Conservation (phyloP, 1,140 invertebrate genomes). For the Metopolophium dirhodum region DNA sequence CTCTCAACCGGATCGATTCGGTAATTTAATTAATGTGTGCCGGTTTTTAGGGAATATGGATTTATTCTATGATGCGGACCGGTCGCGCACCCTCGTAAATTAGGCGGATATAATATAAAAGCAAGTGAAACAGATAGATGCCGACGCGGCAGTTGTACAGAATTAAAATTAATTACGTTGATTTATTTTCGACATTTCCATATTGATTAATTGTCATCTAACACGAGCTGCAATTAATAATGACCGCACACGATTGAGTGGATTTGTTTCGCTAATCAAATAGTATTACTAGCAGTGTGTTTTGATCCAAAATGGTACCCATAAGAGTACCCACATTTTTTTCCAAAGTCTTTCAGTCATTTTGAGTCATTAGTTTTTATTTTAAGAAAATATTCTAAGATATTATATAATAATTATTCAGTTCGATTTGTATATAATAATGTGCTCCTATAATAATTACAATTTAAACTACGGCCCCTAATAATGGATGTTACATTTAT, state of each 20-base stretch:
- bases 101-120: constrained; percentile 4
- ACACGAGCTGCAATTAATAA: not conserved
- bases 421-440: not conserved
- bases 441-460: not conserved
- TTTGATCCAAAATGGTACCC: not conserved
- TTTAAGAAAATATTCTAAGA: not conserved
- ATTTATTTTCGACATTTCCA: constrained; percentile 3
- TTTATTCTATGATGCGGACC: constrained; percentile 7
- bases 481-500: too few species aligned
- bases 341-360: not conserved
- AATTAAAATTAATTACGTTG: constrained; percentile 12
- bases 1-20: not conserved
- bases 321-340: not conserved
- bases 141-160: not conserved
- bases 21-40: not conserved
- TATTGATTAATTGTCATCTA: constrained; percentile 13
- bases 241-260: not conserved
- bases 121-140: not conserved
- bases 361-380: too few species aligned
- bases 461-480: not conserved
- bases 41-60: not conserved
- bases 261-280: constrained; percentile 2
- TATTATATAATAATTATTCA: not conserved
- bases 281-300: not conserved
- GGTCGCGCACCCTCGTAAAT: not conserved